phyloP scores from a whole-genome alignment of 2,888 invertebrate genomes.

The Osedax fenrisi region DNA sequence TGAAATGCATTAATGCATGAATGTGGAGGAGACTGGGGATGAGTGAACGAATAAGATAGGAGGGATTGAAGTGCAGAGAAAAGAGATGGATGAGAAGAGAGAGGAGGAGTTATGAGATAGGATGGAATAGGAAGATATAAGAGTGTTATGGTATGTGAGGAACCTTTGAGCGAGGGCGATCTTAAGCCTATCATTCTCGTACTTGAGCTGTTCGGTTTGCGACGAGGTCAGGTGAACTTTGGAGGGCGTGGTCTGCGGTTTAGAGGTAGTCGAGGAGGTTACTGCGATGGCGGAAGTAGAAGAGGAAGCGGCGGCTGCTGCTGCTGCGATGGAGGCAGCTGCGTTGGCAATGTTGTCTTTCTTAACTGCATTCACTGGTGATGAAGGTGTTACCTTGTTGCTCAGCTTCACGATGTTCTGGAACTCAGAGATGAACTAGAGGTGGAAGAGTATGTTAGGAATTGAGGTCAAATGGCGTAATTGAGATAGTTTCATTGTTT shows the following conservation, averaged over 20 bases:
- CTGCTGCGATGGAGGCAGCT: background rate
- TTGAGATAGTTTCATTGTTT: too few relatives aligned
- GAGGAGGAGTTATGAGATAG: too few relatives aligned
- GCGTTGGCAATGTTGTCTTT: background rate
- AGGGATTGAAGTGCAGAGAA: too few relatives aligned
- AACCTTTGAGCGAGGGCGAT: constrained; percentile 86
- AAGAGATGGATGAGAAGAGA: too few relatives aligned
- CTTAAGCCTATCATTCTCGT: constrained; percentile 89
- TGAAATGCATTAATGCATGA: too few relatives aligned
- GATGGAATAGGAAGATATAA: too few relatives aligned
- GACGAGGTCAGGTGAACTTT: constrained; percentile 11
- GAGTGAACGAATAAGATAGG: too few relatives aligned
- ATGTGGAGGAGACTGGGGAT: too few relatives aligned
- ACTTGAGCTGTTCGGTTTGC: constrained; percentile 63
- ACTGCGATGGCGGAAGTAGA: background rate
- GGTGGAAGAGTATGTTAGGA: background rate
- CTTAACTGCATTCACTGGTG: background rate
- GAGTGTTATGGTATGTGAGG: background rate
- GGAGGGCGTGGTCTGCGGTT: constrained; percentile 18
- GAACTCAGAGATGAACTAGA: background rate
- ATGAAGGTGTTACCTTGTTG: background rate
- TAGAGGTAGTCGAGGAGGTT: background rate
- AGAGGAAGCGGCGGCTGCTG: constrained; percentile 4
- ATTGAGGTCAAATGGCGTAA: too few relatives aligned
- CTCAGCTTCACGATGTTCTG: background rate